Conservation (phyloP, 92 coral and sea anemone genomes). For the Meandrina meandrites region DNA sequence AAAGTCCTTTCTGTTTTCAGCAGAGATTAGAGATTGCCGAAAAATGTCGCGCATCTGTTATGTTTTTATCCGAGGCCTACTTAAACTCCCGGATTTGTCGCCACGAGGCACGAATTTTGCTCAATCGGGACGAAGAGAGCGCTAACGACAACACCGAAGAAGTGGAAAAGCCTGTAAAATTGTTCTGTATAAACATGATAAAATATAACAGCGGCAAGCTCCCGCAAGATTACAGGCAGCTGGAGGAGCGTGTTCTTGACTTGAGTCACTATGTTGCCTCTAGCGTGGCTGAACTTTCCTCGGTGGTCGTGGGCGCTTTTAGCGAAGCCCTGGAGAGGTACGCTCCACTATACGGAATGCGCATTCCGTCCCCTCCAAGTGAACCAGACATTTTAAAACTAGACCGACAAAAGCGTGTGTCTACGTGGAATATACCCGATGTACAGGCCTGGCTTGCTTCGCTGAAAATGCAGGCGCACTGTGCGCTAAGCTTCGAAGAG, state of each 20-base stretch:
- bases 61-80: conserved; percentile 80
- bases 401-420: conserved; percentile 63
- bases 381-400: conserved; percentile 52
- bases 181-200: conserved; percentile 76
- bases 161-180: conserved; percentile 64
- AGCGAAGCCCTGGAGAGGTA: conserved; percentile 82
- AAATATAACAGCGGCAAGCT: conserved; percentile 56
- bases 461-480: conserved; percentile 84
- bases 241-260: conserved; percentile 60
- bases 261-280: conserved; percentile 53
- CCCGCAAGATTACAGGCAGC: conserved; percentile 59
- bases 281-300: conserved; percentile 90
- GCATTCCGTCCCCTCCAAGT: conserved; percentile 68
- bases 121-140: conserved; percentile 58
- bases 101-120: conserved; percentile 76
- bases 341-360: conserved; percentile 80
- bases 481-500: conserved; percentile 88
- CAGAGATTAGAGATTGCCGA: conserved; percentile 91
- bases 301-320: conserved; percentile 78
- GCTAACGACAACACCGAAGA: conserved; percentile 44
- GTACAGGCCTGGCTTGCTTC: conserved; percentile 89
- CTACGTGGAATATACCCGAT: conserved; percentile 74
- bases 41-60: conserved; percentile 86
- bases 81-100: conserved; percentile 62
- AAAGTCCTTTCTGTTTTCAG: conserved; percentile 72